These are phyloP conservation scores for Alouatta palliata DNA, from an alignment of 2,113 vertebrate species.

Conservation along the genomic window DNA sequence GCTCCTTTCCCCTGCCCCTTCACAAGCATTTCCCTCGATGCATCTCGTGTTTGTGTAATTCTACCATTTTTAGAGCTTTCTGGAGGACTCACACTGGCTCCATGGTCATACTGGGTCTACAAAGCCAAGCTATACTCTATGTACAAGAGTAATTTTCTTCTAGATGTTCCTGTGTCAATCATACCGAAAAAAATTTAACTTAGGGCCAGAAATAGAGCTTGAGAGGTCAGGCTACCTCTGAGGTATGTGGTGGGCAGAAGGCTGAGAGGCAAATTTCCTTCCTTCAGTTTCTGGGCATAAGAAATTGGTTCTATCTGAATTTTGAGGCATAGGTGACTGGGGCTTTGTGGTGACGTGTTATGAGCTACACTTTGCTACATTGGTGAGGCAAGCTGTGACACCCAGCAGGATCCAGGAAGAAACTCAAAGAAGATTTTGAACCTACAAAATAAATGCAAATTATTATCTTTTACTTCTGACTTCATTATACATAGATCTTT, in stretches of 20 bases:
- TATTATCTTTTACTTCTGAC: not conserved
- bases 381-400: not conserved
- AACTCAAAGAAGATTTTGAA: not conserved
- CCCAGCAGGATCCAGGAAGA: not conserved
- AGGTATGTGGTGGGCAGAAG: not conserved
- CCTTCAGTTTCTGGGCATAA: not conserved
- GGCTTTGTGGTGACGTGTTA: not conserved
- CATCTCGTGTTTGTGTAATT: not conserved
- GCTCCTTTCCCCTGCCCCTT: not conserved
- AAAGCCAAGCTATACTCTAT: not conserved
- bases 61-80: too few species aligned
- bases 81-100: not conserved
- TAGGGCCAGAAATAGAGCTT: not conserved
- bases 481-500: not conserved
- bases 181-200: not conserved
- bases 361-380: not conserved
- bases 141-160: not conserved
- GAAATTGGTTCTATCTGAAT: too few species aligned
- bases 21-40: fast-evolving
- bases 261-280: not conserved
- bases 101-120: fast-evolving
- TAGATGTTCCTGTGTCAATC: not conserved
- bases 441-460: not conserved
- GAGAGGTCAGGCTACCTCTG: not conserved
- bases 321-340: not conserved